Percentiles rank a stretch among this genome's conserved stretches.
Conservation (phyloP, 2,888 invertebrate genomes). For the Chrysina gloriosa region DNA sequence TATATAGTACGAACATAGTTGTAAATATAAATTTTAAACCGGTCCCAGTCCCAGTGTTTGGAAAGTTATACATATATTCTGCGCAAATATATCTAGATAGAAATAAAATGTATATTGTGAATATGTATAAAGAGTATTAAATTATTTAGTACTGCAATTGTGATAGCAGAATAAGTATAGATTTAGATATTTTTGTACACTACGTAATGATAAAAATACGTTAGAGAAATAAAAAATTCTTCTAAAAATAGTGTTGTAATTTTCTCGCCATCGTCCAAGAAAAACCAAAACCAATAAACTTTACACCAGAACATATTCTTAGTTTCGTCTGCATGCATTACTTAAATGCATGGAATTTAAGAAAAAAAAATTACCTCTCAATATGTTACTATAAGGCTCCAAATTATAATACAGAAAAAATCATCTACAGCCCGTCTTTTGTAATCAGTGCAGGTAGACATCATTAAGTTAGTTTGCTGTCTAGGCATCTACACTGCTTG, state of each 20-base stretch:
- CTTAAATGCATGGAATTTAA: too few species aligned
- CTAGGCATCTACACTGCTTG: too few species aligned
- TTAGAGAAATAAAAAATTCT: conserved; percentile 38
- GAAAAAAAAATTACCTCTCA: too few species aligned
- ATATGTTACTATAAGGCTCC: too few species aligned
- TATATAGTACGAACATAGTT: conserved; percentile 18
- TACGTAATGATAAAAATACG: conserved; percentile 41
- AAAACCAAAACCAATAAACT: too few species aligned
- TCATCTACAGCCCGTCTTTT: too few species aligned
- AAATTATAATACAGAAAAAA: too few species aligned
- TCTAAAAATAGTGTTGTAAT: not conserved
- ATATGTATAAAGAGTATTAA: conserved; percentile 35
- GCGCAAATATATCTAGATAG: not conserved
- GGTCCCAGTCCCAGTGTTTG: not conserved
- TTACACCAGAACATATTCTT: too few species aligned
- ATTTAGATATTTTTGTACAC: conserved; percentile 64
- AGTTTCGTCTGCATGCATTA: too few species aligned
- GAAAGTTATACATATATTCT: not conserved
- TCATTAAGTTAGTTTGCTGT: too few species aligned
- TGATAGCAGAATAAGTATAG: conserved; percentile 61
- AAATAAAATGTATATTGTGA: conserved; percentile 32
- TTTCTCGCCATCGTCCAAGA: too few species aligned
- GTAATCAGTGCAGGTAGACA: too few species aligned
- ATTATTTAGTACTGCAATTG: conserved; percentile 58
- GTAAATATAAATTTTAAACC: conserved; percentile 21